Percentiles rank a stretch among this genome's conserved stretches.
phyloP scores from a whole-genome alignment of 2,113 vertebrate genomes.

The Equus quagga region DNA sequence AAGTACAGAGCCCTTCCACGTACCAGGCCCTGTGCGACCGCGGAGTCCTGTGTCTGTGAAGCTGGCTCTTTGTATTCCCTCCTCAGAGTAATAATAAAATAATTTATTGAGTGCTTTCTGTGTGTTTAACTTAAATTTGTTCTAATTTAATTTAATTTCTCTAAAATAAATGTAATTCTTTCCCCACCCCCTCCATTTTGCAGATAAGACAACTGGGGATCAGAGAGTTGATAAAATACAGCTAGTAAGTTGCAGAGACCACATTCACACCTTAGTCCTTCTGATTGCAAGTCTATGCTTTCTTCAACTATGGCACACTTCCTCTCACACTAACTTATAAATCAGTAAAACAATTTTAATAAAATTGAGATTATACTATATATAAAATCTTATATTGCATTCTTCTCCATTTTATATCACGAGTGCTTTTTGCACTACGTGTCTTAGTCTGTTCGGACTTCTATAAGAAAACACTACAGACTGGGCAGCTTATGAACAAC shows the following conservation, averaged over 20 bases:
- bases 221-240: not conserved
- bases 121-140: not conserved
- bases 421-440: not conserved
- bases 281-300: not conserved
- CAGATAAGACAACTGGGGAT: not conserved
- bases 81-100: not conserved
- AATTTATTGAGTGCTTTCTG: not conserved
- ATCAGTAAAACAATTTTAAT: not conserved
- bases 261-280: not conserved
- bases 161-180: slow-evolving; percentile 2
- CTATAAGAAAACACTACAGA: not conserved
- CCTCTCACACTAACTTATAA: not conserved
- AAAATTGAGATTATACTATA: not conserved
- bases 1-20: not conserved
- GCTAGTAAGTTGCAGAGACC: not conserved
- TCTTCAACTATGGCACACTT: not conserved
- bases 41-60: accelerated
- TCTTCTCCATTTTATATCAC: not conserved
- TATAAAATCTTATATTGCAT: not conserved
- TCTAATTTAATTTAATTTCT: not conserved
- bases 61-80: not conserved
- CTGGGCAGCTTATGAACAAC: not conserved
- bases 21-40: accelerated
- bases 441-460: not conserved
- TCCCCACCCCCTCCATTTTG: not conserved